These are phyloP conservation scores for Emydoidea blandingii DNA, from an alignment of 2,797 vertebrate species.

Conservation along the genomic window DNA sequence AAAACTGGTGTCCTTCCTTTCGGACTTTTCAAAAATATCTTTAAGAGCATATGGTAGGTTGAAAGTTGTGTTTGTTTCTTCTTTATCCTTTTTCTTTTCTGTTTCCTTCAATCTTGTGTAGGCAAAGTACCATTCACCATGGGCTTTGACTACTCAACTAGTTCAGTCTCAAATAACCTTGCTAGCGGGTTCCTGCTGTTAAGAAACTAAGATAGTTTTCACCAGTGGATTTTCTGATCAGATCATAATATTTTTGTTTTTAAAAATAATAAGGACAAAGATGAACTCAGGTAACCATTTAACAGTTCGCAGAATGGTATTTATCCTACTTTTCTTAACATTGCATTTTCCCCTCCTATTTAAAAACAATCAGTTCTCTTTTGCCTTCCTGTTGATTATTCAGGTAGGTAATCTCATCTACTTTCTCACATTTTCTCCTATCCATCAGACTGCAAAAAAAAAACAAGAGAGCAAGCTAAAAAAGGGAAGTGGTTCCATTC, in stretches of 20 bases:
- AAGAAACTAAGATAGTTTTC: background rate
- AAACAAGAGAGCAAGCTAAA: background rate
- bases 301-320: background rate
- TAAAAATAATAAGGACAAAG: background rate
- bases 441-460: slow-evolving; percentile 8
- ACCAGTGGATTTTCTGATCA: background rate
- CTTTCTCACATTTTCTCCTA: slow-evolving; percentile 41
- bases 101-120: background rate
- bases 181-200: accelerated
- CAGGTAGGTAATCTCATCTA: slow-evolving; percentile 15
- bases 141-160: background rate
- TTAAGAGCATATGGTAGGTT: background rate
- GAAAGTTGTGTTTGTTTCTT: background rate
- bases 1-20: slow-evolving; percentile 1
- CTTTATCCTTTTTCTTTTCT: background rate
- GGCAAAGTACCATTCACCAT: background rate
- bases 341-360: background rate
- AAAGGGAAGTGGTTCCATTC: slow-evolving; percentile 2
- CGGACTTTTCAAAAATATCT: background rate
- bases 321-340: background rate
- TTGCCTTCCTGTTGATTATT: slow-evolving; percentile 26
- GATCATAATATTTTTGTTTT: background rate
- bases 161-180: background rate
- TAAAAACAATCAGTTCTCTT: background rate
- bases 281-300: background rate